Conservation (phyloP, 2,113 vertebrate species). For the Bufo gargarizans region DNA sequence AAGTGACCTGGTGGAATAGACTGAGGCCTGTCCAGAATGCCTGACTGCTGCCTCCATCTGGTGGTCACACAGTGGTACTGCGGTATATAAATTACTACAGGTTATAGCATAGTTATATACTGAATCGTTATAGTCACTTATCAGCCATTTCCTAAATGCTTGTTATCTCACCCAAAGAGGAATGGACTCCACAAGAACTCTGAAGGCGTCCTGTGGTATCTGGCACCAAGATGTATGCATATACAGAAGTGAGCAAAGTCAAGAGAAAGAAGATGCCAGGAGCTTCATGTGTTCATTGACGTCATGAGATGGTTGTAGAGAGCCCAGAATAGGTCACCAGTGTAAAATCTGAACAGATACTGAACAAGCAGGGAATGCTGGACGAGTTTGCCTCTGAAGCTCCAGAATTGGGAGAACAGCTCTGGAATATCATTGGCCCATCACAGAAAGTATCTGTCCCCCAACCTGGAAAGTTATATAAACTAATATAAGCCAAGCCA, state of each 20-base stretch:
- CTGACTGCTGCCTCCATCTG: background rate
- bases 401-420: background rate
- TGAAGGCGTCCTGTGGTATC: too few species aligned
- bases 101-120: too few species aligned
- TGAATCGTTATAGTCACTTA: too few species aligned
- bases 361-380: background rate
- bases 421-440: background rate
- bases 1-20: background rate
- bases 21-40: background rate
- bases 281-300: too few species aligned
- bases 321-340: background rate
- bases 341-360: background rate
- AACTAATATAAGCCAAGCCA: background rate
- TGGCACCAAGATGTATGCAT: too few species aligned
- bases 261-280: too few species aligned
- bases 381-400: background rate
- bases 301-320: too few species aligned
- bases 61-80: background rate
- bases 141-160: too few species aligned
- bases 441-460: background rate
- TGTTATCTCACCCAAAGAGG: too few species aligned
- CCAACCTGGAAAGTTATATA: background rate
- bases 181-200: too few species aligned
- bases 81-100: background rate
- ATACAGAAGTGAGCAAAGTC: too few species aligned